Evolutionary conservation across 2,888 invertebrate species (phyloP), one percentile per base, ranked within the genome.

Genomic region (Amiota communis): DNA sequence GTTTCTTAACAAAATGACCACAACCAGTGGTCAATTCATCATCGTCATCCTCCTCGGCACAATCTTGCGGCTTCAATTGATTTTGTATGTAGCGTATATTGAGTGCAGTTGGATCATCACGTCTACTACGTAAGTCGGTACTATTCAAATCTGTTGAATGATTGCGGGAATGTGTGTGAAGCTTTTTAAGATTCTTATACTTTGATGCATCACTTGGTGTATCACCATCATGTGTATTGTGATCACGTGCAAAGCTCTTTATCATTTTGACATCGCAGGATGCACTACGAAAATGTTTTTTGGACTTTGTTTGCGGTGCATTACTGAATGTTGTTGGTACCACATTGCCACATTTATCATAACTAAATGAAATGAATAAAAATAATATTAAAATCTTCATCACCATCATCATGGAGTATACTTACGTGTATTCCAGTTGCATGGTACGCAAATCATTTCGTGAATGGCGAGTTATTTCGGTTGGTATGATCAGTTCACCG

Each of bases 391-490:
- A 1, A 20, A 53, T 12, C 13, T 6, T 53, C 8, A 0, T 61
- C 13, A 3, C 3, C 53, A 6, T 53, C 53, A 0, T 61, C 20
- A 8, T 0, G 15, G 17, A 0, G 0, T 10, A 23, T 8, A 12
- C 83, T 82, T 90, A 91, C 88, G 92, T 91, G 79, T 92, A 91
- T 84, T 93, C 93, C 79, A 92, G 88, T 80, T 93, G 93, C 79
- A 93, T 92, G n/a, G 92, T 92, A 83, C 92, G 92, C 76, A 93
- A 92, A 88, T 93, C 92, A 88, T 92, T 92, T 76, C 93, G 91
- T 49, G 92, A 90, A 81, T 93, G 93, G 1, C 88, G 81, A 72
- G 87, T 71, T 10, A 87, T 83, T 8, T 88, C 89, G 0, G 88
- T 85, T 53, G 89, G 86, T 63, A 89, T 81, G 12, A 88, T 84